Evolutionary conservation across 1,140 invertebrate species (phyloP), one percentile per base, ranked within the genome.

Genomic region (Heterodera schachtii): DNA sequence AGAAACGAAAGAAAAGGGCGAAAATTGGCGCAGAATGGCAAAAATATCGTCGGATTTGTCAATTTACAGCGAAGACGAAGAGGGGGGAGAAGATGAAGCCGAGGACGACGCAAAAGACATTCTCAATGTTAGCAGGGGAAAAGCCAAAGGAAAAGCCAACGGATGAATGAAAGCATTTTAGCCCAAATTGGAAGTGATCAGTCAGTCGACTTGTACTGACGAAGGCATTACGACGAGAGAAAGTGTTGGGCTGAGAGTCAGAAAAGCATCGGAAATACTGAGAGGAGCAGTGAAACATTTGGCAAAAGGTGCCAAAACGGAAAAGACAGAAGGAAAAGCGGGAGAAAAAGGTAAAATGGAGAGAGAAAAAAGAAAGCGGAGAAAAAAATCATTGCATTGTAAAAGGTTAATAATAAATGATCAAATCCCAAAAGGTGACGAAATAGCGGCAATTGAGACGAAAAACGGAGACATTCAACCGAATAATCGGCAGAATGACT

Each of bases 111-210:
- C 47, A 46, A 73, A 73, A 11, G 83, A 84, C 73, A 74, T 60
- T 16, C 71, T 84, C 64, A 84, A 86, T 69, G 80, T 81, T 11
- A 75, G 74, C 21, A 75, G 1, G 8, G 21, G 8, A 11, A 75
- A 71, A 52, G 49, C 74, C 49, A 3, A 52, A 1, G 21, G 8
- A 11, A 75, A 71, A 52, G 49, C 74, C 49, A 3, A 52, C 2
- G 46, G 13, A 52, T 52, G 49, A 52, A 52, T 52, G 49, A 52
- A 52, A 6, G 11, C 49, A 52, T 52, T 75, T 44, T 19, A 76
- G 75, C 81, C 81, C 7, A 71, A 11, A 19, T 64, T 80, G 57
- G 75, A 57, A 44, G 83, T 84, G 43, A 76, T 82, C 16, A 76
- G 70, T 57, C 81, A 71, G 19, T 43, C 69, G 69, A 46, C 31